Evolutionary conservation across 2,888 invertebrate species (phyloP), one percentile per base, ranked within the genome.

Genomic region (Pogonocherus hispidulus): DNA sequence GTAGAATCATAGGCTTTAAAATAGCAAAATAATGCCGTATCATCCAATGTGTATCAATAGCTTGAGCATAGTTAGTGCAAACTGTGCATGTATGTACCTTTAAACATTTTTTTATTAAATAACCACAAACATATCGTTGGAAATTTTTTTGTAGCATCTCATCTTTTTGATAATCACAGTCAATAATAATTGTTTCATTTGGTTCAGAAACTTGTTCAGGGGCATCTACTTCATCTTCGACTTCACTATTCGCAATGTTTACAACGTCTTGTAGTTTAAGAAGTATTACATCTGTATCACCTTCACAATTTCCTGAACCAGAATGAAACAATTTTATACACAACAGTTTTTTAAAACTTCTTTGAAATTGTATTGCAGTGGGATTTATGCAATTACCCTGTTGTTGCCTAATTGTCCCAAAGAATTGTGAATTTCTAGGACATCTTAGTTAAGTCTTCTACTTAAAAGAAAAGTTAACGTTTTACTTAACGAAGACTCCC

Each of bases 21-120:
- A 46, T 46, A 46, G 3, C 14, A 46, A 46, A 18, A 41, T 41
- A 41, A 16, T 5, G 3, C 9, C 3, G 2, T 46, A 16, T 46
- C 14, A 16, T 16, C 3, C 18, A 9, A 16, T 6, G 11, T 18
- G 16, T 18, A 2, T 37, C 46, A 14, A 46, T 18, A 46, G 18
- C 18, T 14, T 46, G 16, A 18, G 46, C 46, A 46, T 46, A 46
- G 3, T 46, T 18, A 3, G 3, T 46, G 9, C 46, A 46, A 14
- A 46, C 8, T 46, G 16, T 9, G 14, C 19, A 46, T 46, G 46
- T 18, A 16, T 46, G 46, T 18, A 46, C 11, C 2, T 46, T 46
- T 46, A 46, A 46, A 18, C 46, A 46, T 52, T 52, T 52, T 52
- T n/a, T 37, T 11, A 27, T 27, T 37, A 11, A n/a, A 37, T 37